These are phyloP conservation scores for Alosa sapidissima DNA, from an alignment of 2,797 vertebrate species.

Conservation along the genomic window DNA sequence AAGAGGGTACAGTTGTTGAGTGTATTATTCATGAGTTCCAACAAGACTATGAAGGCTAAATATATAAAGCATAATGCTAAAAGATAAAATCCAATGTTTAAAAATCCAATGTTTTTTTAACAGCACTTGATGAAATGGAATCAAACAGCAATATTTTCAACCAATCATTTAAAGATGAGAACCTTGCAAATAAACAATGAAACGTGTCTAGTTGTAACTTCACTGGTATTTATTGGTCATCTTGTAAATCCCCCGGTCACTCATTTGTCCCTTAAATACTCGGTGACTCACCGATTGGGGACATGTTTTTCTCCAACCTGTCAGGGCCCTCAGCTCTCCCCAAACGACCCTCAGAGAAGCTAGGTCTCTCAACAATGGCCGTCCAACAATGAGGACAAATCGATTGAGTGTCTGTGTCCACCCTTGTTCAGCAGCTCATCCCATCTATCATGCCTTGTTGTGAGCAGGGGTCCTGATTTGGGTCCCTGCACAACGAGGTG, in stretches of 20 bases:
- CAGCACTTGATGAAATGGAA: background rate
- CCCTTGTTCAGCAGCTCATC: conserved; percentile 72
- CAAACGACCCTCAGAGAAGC: conserved; percentile 61
- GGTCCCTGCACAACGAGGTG: conserved; percentile 46
- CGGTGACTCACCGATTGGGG: background rate
- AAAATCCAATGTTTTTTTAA: background rate
- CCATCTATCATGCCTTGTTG: conserved; percentile 61
- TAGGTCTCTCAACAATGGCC: conserved; percentile 50
- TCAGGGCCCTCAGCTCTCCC: conserved; percentile 37
- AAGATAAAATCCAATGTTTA: background rate
- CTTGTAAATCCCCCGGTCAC: background rate
- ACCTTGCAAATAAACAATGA: background rate
- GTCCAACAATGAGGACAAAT: conserved; percentile 76
- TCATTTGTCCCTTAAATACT: background rate
- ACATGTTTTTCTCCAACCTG: background rate
- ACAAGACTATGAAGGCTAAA: background rate
- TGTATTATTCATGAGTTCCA: background rate
- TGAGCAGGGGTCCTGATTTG: conserved; percentile 1
- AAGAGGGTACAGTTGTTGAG: background rate
- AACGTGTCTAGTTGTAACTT: background rate
- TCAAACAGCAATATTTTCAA: background rate
- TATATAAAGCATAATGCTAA: background rate
- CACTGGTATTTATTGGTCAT: background rate
- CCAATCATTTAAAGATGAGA: background rate
- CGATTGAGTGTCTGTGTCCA: conserved; percentile 67